A percentile compares a stretch with the other conserved stretches of the same genome.
Evolutionary conservation across 1,140 invertebrate genomes (phyloP).

Genomic region (Ceratina australensis): DNA sequence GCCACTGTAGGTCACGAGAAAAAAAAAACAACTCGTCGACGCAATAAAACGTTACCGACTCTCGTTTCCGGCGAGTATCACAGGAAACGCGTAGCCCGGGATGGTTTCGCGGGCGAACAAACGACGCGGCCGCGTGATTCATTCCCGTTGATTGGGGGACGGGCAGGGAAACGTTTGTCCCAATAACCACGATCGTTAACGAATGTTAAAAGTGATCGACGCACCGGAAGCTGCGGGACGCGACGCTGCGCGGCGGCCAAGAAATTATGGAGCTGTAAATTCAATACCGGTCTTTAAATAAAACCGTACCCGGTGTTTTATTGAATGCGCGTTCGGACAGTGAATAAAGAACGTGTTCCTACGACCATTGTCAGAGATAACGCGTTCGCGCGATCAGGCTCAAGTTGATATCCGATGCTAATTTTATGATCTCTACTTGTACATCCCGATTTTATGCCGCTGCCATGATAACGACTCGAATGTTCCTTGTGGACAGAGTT

Average conservation of each 20-base stretch:
- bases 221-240: neutral
- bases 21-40: conserved; percentile 30
- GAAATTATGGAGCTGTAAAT: too few species aligned
- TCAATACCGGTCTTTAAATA: too few species aligned
- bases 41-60: conserved; percentile 38
- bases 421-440: too few species aligned
- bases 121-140: conserved; percentile 27
- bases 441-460: neutral
- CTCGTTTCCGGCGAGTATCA: conserved; percentile 31
- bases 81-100: conserved; percentile 24
- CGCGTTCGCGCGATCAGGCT: too few species aligned
- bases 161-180: conserved; percentile 25
- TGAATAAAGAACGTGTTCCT: too few species aligned
- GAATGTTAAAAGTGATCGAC: conserved; percentile 34
- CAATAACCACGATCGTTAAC: conserved; percentile 21
- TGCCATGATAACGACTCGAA: neutral
- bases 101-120: conserved; percentile 21
- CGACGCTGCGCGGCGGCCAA: neutral
- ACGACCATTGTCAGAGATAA: too few species aligned
- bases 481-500: neutral
- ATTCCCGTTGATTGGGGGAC: conserved; percentile 15
- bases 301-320: too few species aligned
- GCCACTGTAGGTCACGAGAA: conserved; percentile 1
- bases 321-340: too few species aligned
- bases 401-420: too few species aligned